phyloP scores from a whole-genome alignment of 2,888 invertebrate species.

The Rhyacophila evoluta region DNA sequence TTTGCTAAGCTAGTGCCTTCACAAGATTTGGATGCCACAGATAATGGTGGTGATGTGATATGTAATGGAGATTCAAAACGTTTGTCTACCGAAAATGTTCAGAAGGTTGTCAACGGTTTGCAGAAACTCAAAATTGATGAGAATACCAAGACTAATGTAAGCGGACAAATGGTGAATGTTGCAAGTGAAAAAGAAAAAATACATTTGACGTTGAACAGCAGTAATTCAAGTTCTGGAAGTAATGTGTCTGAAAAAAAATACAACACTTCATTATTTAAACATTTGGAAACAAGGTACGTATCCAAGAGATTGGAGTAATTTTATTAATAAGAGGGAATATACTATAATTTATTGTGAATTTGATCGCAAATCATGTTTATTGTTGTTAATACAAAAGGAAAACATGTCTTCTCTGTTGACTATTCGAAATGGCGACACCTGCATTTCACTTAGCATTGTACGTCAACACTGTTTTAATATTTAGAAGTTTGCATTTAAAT shows the following conservation, averaged over 20 bases:
- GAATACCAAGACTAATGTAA: conserved; percentile 30
- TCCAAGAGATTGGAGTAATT: no score
- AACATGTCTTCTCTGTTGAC: no score
- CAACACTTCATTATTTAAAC: conserved; percentile 39
- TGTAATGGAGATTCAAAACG: conserved; percentile 10
- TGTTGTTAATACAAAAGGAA: no score
- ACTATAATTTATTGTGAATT: no score
- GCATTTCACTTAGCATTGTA: no score
- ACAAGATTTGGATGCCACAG: background rate
- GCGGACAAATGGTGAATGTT: conserved; percentile 23
- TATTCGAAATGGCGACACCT: no score
- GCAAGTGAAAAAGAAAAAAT: conserved; percentile 46
- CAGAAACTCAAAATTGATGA: conserved; percentile 44
- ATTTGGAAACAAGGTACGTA: conserved; percentile 48
- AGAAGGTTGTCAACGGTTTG: conserved; percentile 38
- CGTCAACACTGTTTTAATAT: no score
- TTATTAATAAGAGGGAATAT: no score
- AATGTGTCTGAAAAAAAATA: conserved; percentile 52
- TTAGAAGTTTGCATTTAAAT: no score
- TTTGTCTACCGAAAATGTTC: background rate
- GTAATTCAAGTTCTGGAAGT: conserved; percentile 53
- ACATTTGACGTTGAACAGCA: conserved; percentile 39
- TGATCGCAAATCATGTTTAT: no score
- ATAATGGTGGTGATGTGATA: background rate
- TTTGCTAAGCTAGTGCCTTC: background rate